A percentile compares a stretch with the other conserved stretches of the same genome.
These are phyloP conservation scores for Ormyrus thymus DNA, from an alignment of 2,888 invertebrate genomes.

Conservation along the genomic window DNA sequence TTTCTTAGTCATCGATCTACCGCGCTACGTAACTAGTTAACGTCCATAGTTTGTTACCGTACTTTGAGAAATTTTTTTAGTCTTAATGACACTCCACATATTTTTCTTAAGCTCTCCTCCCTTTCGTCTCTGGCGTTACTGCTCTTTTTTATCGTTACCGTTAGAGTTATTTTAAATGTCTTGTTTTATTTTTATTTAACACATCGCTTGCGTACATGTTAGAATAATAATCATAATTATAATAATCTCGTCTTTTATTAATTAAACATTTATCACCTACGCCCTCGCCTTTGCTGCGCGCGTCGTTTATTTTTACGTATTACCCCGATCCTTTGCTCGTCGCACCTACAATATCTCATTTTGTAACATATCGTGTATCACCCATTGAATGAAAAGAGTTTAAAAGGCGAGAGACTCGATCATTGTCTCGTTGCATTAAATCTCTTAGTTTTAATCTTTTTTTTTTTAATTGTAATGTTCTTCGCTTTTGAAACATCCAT, in stretches of 20 bases:
- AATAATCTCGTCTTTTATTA: constrained; percentile 42
- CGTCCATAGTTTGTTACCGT: constrained; percentile 62
- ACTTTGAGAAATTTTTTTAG: constrained; percentile 40
- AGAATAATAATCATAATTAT: constrained; percentile 37
- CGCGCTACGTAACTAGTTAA: constrained; percentile 65
- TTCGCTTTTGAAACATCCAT: constrained; percentile 49
- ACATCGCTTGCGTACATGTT: constrained; percentile 42
- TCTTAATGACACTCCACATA: constrained; percentile 42
- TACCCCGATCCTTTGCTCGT: background rate
- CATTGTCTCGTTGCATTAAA: constrained; percentile 48
- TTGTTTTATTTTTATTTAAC: constrained; percentile 38
- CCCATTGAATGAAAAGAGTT: constrained; percentile 30
- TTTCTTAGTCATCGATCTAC: constrained; percentile 56
- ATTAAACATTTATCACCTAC: constrained; percentile 25
- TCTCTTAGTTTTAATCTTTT: constrained; percentile 10
- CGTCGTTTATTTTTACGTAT: constrained; percentile 20
- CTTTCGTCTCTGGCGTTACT: background rate
- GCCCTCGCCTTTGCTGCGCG: constrained; percentile 9
- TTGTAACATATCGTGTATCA: constrained; percentile 28
- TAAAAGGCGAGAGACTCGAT: constrained; percentile 55
- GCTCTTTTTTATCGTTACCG: constrained; percentile 10
- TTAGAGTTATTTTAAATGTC: constrained; percentile 18
- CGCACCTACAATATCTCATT: constrained; percentile 14
- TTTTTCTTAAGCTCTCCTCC: constrained; percentile 3
- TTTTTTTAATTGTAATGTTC: constrained; percentile 40